Percentiles rank a stretch among this genome's conserved stretches.
Evolutionary conservation across 1,140 invertebrate species (phyloP).

Genomic region (Pseudomyrmex sp.): DNA sequence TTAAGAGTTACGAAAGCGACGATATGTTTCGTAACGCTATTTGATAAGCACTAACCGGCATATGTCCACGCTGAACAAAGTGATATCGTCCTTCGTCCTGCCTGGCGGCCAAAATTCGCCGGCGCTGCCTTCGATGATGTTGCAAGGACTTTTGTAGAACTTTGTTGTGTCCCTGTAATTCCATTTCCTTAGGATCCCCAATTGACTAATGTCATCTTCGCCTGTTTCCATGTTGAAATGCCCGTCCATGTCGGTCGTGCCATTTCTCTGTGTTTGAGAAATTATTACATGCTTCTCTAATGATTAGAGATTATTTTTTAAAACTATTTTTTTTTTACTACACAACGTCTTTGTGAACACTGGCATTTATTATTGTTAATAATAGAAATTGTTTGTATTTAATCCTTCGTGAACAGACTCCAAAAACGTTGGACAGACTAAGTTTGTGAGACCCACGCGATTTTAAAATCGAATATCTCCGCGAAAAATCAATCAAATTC

Average conservation of each 20-base stretch:
- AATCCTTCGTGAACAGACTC: too few species aligned
- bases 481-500: too few species aligned
- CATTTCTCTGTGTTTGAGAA: conserved; percentile 88
- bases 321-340: not conserved
- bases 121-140: conserved; percentile 88
- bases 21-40: not conserved
- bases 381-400: too few species aligned
- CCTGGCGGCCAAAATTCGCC: conserved; percentile 91
- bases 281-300: not conserved
- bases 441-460: too few species aligned
- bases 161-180: conserved; percentile 87
- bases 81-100: conserved; percentile 85
- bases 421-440: too few species aligned
- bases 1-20: too few species aligned
- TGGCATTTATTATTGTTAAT: too few species aligned
- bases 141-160: conserved; percentile 87
- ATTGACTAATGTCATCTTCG: conserved; percentile 84
- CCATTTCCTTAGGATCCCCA: conserved; percentile 90
- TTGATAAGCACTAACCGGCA: conserved; percentile 85
- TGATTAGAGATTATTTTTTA: not conserved
- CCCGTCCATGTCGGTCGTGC: conserved; percentile 89
- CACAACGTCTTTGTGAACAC: too few species aligned
- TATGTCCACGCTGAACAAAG: conserved; percentile 89
- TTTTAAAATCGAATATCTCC: too few species aligned
- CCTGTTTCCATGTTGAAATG: conserved; percentile 91